Percentiles rank a stretch among this genome's conserved stretches.
Evolutionary conservation across 2,797 vertebrate species (phyloP).

Genomic region (Nothura maculosa): DNA sequence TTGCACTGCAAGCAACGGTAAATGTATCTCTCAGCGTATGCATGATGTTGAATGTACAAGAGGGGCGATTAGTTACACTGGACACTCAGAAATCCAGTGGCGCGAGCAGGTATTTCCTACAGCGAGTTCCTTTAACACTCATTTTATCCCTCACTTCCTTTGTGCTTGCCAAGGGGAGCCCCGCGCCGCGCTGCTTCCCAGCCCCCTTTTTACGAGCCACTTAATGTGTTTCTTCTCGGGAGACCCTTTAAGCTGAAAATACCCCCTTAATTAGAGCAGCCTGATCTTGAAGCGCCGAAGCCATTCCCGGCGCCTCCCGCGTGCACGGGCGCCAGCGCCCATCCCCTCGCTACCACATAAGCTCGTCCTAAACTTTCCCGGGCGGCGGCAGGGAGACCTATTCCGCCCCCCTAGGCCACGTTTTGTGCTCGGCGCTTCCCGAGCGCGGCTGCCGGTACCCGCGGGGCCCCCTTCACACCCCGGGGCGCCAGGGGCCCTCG

Average conservation of each 20-base stretch:
- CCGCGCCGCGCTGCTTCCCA: not conserved
- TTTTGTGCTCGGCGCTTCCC: not conserved
- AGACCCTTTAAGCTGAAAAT: slow-evolving; percentile 53
- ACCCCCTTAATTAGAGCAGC: slow-evolving; percentile 37
- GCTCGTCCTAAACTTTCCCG: not conserved
- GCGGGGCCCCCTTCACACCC: too few species aligned
- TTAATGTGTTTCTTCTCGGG: slow-evolving; percentile 48
- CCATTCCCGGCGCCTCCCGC: not conserved
- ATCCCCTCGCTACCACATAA: not conserved
- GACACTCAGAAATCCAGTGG: not conserved
- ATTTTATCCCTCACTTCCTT: not conserved
- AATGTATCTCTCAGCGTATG: not conserved
- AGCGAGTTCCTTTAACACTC: not conserved
- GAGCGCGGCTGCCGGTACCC: not conserved
- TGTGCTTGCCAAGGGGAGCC: not conserved
- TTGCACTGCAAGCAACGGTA: not conserved
- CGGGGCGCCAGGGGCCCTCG: too few species aligned
- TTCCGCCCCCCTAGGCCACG: not conserved
- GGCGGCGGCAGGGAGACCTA: not conserved
- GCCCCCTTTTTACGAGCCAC: not conserved
- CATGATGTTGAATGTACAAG: not conserved
- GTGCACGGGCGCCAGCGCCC: not conserved
- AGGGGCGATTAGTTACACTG: accelerated
- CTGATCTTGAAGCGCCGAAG: not conserved
- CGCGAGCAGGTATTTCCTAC: not conserved